Percentiles rank a stretch among this genome's conserved stretches.
Conservation (phyloP, 1,140 invertebrate species). For the Campodea augens region DNA sequence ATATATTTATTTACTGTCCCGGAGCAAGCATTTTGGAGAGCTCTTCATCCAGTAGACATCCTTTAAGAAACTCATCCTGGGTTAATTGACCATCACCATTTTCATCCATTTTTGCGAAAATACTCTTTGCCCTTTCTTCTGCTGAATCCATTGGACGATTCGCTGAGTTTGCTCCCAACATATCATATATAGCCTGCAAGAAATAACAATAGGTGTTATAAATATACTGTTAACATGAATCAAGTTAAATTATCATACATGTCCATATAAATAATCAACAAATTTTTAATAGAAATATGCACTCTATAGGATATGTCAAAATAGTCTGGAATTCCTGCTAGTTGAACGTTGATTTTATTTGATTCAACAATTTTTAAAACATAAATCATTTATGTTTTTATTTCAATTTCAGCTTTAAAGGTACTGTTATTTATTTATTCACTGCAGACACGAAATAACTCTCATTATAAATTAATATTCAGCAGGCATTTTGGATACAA, state of each 20-base stretch:
- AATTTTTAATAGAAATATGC: constrained; percentile 6
- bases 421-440: too few relatives aligned
- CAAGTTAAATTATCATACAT: neutral
- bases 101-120: constrained; percentile 98
- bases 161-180: constrained; percentile 86
- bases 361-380: too few relatives aligned
- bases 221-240: neutral
- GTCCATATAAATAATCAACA: too few relatives aligned
- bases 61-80: constrained; percentile 96
- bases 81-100: constrained; percentile 96
- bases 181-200: constrained; percentile 93
- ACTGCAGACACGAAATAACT: too few relatives aligned
- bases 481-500: too few relatives aligned
- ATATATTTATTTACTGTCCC: too few relatives aligned
- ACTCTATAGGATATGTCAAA: too few relatives aligned
- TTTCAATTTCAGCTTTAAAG: too few relatives aligned
- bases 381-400: too few relatives aligned
- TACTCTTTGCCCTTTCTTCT: constrained; percentile 91
- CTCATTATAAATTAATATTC: too few relatives aligned
- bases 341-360: too few relatives aligned
- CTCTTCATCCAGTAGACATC: constrained; percentile 94
- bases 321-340: too few relatives aligned
- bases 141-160: constrained; percentile 80
- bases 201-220: constrained; percentile 11
- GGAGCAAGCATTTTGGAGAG: constrained; percentile 87